Evolutionary conservation across 2,888 invertebrate genomes (phyloP).

Genomic region (Cerastis rubricosa): DNA sequence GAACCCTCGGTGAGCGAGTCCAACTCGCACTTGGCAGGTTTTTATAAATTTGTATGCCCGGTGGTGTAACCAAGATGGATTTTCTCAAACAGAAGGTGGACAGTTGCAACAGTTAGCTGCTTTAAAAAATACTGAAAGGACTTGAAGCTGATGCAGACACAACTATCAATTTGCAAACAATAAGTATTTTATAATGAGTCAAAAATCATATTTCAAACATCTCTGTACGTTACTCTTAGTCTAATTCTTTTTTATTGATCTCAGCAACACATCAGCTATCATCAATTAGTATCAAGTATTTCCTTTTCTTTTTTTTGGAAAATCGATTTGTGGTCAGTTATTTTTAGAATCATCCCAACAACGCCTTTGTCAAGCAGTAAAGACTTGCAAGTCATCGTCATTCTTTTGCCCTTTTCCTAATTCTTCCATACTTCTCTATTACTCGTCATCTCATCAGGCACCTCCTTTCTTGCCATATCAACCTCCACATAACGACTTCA

Average conservation of each 20-base stretch:
- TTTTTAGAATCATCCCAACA: neutral
- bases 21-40: no score
- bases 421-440: no score
- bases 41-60: neutral
- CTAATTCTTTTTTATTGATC: neutral
- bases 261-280: neutral
- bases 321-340: neutral
- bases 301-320: neutral
- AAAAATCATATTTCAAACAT: neutral
- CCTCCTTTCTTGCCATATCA: no score
- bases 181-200: neutral
- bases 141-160: neutral
- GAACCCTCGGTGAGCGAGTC: no score
- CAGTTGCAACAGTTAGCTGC: neutral
- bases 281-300: neutral
- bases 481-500: neutral
- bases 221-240: neutral
- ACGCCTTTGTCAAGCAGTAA: neutral
- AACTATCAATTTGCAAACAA: neutral
- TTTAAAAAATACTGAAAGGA: no score
- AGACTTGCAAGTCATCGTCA: neutral
- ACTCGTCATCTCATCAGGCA: no score
- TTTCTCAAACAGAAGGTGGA: neutral
- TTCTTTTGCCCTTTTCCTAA: no score
- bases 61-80: no score